Evolutionary conservation across 2,888 invertebrate genomes (phyloP), one percentile per base, ranked within the genome.

Genomic region (Drosophila rellima): DNA sequence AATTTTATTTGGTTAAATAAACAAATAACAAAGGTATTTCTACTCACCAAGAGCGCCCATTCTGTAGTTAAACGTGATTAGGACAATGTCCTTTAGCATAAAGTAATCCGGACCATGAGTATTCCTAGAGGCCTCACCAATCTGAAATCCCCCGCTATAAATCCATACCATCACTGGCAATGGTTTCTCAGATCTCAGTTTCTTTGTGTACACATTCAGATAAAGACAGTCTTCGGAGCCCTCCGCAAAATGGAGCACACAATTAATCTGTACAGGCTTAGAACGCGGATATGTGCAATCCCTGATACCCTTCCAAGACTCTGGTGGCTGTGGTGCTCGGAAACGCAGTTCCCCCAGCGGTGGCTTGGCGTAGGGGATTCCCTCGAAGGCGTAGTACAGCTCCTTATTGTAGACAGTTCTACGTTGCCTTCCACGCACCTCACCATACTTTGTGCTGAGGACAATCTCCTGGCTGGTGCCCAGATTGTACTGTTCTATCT

Each of bases 171-270:
- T 91, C 0, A 94, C 91, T 1, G 92, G 91, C 51, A 80, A 45
- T 0, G 79, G 86, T 6, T 77, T 80, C 0, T 78, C 69, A 0
- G 87, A 86, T 71, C 52, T 78, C 52, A 92, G 86, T 1, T 72
- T 77, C 54, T 84, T 91, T 1, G 90, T 74, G 47, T 86, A 92
- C 2, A 94, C 92, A 82, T 93, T 94, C 1, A 94, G 78, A 76
- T 93, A 93, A 13, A 94, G 82, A 70, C 94, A 94, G 74, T 94
- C 93, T 63, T 94, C 94, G 10, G 90, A 85, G 4, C 94, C 94
- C 33, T 92, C 88, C 15, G 90, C 70, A 39, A 91, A 83, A 42
- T 90, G 77, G 15, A 85, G 66, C 2, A 91, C 71, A 3, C 87
- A 57, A 65, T 91, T 85, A n/a, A 73, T 76, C 45, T 93, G 92